Evolutionary conservation across 2,888 invertebrate genomes (phyloP).

Genomic region (Carpatolechia fugitivella): DNA sequence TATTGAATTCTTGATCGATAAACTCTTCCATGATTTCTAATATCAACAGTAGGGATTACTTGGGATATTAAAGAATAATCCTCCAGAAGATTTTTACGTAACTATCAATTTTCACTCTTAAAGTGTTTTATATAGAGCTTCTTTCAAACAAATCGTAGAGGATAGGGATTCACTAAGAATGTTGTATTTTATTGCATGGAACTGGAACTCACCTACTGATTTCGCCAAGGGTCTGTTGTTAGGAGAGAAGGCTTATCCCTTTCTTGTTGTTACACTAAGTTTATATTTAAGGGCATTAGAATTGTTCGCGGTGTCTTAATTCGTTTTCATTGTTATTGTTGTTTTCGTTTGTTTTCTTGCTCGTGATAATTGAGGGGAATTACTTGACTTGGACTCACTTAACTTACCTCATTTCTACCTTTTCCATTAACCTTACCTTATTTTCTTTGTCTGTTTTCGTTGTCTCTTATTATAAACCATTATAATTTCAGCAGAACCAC

Average conservation of each 20-base stretch:
- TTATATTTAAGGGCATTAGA: slow-evolving; percentile 41
- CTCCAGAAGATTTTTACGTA: too few species aligned
- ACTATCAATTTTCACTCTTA: slow-evolving; percentile 46
- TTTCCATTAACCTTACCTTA: neutral
- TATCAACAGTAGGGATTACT: too few species aligned
- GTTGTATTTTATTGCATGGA: slow-evolving; percentile 56
- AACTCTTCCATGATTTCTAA: too few species aligned
- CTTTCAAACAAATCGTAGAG: slow-evolving; percentile 18
- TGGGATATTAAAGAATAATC: too few species aligned
- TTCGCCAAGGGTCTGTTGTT: slow-evolving; percentile 52
- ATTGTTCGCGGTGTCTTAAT: slow-evolving; percentile 28
- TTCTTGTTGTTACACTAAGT: slow-evolving; percentile 39
- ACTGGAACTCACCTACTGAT: slow-evolving; percentile 55
- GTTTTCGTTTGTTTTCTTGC: neutral
- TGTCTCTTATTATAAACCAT: too few species aligned
- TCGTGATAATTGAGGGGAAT: too few species aligned
- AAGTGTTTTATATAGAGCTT: slow-evolving; percentile 31
- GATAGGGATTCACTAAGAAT: slow-evolving; percentile 50
- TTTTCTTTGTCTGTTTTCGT: neutral
- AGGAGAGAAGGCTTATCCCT: slow-evolving; percentile 49
- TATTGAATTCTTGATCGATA: too few species aligned
- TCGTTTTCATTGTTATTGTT: slow-evolving; percentile 23
- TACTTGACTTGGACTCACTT: too few species aligned
- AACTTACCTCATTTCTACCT: neutral
- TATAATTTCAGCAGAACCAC: too few species aligned